These are phyloP conservation scores for Zosterops japonicus DNA, from an alignment of 2,113 vertebrate genomes.

Conservation along the genomic window DNA sequence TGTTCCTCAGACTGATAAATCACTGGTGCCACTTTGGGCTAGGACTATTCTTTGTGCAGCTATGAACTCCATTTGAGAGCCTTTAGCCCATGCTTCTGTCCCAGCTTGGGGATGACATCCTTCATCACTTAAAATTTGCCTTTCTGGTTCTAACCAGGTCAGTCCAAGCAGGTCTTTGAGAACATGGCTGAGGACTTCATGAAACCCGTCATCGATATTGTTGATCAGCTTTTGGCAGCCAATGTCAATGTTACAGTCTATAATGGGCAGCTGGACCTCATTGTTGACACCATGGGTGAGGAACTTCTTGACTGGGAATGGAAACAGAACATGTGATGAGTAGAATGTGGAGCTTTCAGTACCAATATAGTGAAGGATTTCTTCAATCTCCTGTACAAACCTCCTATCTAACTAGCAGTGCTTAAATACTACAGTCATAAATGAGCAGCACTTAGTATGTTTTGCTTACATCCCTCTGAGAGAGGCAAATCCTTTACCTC, in stretches of 20 bases:
- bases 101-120: not conserved
- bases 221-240: slow-evolving; percentile 83
- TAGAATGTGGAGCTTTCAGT: not conserved
- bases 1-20: not conserved
- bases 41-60: not conserved
- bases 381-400: not conserved
- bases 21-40: not conserved
- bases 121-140: not conserved
- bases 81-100: not conserved
- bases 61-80: not conserved
- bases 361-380: too few relatives aligned
- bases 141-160: slow-evolving; percentile 74
- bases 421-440: not conserved
- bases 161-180: slow-evolving; percentile 81
- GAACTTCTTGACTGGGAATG: not conserved
- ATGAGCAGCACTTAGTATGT: not conserved
- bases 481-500: not conserved
- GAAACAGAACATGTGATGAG: not conserved
- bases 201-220: slow-evolving; percentile 85
- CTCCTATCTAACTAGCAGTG: not conserved
- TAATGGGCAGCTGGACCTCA: slow-evolving; percentile 95
- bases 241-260: slow-evolving; percentile 89
- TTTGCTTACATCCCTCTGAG: not conserved
- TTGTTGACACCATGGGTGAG: slow-evolving; percentile 95
- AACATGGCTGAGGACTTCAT: slow-evolving; percentile 94